Percentiles rank a stretch among this genome's conserved stretches.
Evolutionary conservation across 2,888 invertebrate genomes (phyloP).

Genomic region (Acholoe squamosa): DNA sequence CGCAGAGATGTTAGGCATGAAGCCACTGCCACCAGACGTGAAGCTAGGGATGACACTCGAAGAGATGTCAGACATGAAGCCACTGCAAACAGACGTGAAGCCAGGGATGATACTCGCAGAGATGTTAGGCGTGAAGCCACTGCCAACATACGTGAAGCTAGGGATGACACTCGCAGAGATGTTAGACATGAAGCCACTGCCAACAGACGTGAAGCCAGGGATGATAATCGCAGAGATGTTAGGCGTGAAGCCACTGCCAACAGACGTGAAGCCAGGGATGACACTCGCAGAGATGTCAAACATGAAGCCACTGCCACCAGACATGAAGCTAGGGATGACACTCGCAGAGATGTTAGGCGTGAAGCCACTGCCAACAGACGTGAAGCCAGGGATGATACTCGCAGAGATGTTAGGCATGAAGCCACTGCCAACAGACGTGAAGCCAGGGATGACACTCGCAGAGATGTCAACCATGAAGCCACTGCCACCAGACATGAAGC

Average conservation of each 20-base stretch:
- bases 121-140: conserved; percentile 4
- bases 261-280: neutral
- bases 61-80: conserved; percentile 34
- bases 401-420: conserved; percentile 16
- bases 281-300: no score
- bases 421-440: conserved; percentile 2
- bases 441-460: neutral
- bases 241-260: neutral
- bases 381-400: conserved; percentile 31
- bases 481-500: neutral
- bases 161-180: conserved; percentile 1
- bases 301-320: conserved; percentile 5
- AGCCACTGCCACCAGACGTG: neutral
- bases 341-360: neutral
- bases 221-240: neutral
- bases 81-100: neutral
- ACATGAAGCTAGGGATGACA: conserved; percentile 18
- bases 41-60: conserved; percentile 32
- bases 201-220: neutral
- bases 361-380: neutral
- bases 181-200: neutral
- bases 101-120: conserved; percentile 5
- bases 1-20: conserved; percentile 39
- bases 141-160: neutral
- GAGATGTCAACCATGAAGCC: neutral